These are phyloP conservation scores for Sus scrofa DNA, from an alignment of 2,113 vertebrate species.

Conservation along the genomic window T2T-Sscrofa CM000819.6:84459501-84460000, in stretches of 20 bases:
- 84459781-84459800: not conserved
- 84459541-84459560: not conserved
- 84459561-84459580: not conserved
- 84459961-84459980: too few species aligned
- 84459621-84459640: not conserved
- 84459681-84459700: not conserved
- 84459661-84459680: not conserved
- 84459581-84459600: not conserved
- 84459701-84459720: not conserved
- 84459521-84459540: not conserved
- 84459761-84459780: fast-evolving
- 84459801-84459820: fast-evolving
- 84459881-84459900: fast-evolving
- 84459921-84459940: fast-evolving
- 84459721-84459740: not conserved
- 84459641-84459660: not conserved
- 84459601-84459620: not conserved
- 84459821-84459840: not conserved
- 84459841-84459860: not conserved
- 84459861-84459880: not conserved
- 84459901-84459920: not conserved
- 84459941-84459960: too few species aligned
- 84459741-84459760: too few species aligned
- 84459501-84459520: not conserved
- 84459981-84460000: not conserved